Base-by-base conservation (phyloP, 2,113 vertebrate genomes). In the Australoheros scitulus region DNA sequence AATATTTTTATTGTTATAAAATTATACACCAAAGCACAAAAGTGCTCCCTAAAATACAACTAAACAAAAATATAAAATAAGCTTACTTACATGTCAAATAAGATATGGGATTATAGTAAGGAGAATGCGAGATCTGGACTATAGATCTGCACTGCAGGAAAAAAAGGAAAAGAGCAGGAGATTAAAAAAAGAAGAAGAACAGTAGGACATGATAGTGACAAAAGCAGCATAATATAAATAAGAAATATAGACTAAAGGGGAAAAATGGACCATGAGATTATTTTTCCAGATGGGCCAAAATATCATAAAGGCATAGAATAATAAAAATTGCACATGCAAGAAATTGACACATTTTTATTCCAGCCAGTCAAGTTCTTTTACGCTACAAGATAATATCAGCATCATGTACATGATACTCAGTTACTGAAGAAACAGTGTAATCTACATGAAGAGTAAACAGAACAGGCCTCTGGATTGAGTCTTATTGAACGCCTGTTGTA, bases 91-190 rank as follows among this genome's bases (percentile, higher is more conserved):
- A 59, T 22, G 14, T 64, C 14, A 75, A 64, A 63, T 79, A 61
- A 76, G 41, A 47, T 6, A 61, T 59, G 11, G 41, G 3, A 7
- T 68, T 26, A 24, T 38, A 68, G 20, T 24, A 14, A 68, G 26
- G 26, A 10, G 43, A 68, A 77, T 29, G 36, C 65, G 56, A 65
- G 52, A 95, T 94, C 94, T 94, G 93, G 90, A 68, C 22, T 47
- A 22, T 68, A 47, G 22, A 15, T 68, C 41, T 26, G 85, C 78
- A 89, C 84, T 57, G 76, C 78, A 76, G 36, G 3, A 36, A 81
- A 81, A 77, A 57, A 22, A 24, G n/a, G n/a, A 77, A 11, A 79
- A 77, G 72, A 74, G 70, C 22, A n/a, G 10, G 26, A 1, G 7
- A 43, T 68, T 68, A 63, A n/a, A 8, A 63, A n/a, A 38, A 63